A percentile compares a stretch with the other conserved stretches of the same genome.
These are phyloP conservation scores for Bufo bufo DNA, from an alignment of 2,113 vertebrate genomes.

Conservation along the genomic window DNA sequence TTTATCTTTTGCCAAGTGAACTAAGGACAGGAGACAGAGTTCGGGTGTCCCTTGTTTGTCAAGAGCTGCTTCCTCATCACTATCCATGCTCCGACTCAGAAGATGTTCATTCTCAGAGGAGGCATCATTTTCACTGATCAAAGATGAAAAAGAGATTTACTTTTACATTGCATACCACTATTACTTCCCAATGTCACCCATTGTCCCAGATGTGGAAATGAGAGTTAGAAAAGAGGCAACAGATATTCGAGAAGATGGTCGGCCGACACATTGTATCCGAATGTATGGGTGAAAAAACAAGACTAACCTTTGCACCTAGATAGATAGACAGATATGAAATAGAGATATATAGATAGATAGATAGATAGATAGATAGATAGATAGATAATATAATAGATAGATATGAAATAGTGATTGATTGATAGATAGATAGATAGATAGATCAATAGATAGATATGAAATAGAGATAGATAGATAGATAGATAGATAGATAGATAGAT, in stretches of 20 bases:
- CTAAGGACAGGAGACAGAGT: conserved; percentile 89
- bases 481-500: background rate
- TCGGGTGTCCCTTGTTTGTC: conserved; percentile 89
- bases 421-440: no score
- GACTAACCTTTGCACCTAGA: no score
- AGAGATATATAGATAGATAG: no score
- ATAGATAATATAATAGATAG: no score
- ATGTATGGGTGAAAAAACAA: no score
- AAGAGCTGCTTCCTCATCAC: conserved; percentile 89
- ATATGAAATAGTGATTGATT: no score
- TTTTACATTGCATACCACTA: background rate
- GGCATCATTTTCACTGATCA: conserved; percentile 90
- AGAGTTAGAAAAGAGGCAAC: background rate
- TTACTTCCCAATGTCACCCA: background rate
- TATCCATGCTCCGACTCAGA: conserved; percentile 93
- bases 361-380: no score
- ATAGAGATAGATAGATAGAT: no score
- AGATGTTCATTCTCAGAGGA: conserved; percentile 97
- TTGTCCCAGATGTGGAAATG: background rate
- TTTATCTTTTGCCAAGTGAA: conserved; percentile 86
- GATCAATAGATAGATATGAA: no score
- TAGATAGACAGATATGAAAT: no score
- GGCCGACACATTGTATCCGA: no score
- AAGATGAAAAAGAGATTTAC: background rate
- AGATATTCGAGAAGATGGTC: background rate